These are phyloP conservation scores for Apus apus DNA, from an alignment of 2,113 vertebrate genomes.

Conservation along the genomic window DNA sequence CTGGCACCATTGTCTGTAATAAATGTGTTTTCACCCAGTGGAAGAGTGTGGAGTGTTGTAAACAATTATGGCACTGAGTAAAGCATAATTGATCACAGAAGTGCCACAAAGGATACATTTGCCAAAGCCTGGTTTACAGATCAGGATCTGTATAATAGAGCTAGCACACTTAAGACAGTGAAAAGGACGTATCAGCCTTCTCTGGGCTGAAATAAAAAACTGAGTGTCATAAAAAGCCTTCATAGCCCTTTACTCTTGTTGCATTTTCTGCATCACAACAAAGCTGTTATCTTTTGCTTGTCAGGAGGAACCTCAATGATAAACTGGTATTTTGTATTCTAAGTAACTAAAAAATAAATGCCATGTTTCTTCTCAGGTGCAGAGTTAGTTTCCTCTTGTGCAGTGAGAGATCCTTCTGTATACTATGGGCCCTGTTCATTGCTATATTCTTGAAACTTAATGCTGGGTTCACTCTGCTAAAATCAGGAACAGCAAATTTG, in stretches of 20 bases:
- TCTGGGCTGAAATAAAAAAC: not conserved
- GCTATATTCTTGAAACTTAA: not conserved
- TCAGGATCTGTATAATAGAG: not conserved
- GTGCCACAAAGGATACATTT: not conserved
- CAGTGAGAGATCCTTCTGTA: not conserved
- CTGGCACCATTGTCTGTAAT: constrained; percentile 71
- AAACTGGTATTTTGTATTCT: not conserved
- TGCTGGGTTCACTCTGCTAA: not conserved
- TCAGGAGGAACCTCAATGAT: not conserved
- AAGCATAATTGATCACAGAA: constrained; percentile 18
- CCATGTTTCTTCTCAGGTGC: not conserved
- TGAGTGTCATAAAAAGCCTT: not conserved
- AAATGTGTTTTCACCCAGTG: constrained; percentile 41
- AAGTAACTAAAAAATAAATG: not conserved
- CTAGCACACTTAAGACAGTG: not conserved
- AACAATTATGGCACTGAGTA: constrained; percentile 53
- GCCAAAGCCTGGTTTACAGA: not conserved
- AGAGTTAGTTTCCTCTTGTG: not conserved
- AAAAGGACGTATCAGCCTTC: not conserved
- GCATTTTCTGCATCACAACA: not conserved
- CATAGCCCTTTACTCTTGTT: not conserved
- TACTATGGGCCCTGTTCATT: not conserved
- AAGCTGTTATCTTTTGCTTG: not conserved
- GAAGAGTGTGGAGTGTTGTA: constrained; percentile 24
- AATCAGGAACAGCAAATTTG: not conserved